Percentiles rank a stretch among this genome's conserved stretches.
phyloP scores from a whole-genome alignment of 2,888 invertebrate genomes.

The Dimorphilus gyrociliatus region DNA sequence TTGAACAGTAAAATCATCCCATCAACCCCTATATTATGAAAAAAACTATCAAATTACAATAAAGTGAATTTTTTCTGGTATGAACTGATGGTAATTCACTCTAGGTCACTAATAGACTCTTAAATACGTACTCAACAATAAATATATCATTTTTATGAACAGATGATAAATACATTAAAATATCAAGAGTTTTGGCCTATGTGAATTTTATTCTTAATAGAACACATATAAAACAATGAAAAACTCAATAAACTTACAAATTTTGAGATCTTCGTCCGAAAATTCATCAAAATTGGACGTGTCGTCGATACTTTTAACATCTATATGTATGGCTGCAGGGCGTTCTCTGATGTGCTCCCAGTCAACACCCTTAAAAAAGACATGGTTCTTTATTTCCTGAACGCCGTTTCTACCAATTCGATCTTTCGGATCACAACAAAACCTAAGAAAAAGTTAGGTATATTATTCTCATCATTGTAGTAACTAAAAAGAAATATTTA shows the following conservation, averaged over 20 bases:
- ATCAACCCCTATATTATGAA: no score
- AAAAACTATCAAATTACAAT: no score
- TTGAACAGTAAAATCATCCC: no score
- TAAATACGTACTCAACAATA: no score
- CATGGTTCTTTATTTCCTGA: slow-evolving; percentile 73
- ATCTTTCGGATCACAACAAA: slow-evolving; percentile 90
- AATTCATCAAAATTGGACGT: slow-evolving; percentile 99
- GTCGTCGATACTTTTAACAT: slow-evolving; percentile 95
- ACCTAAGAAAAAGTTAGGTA: slow-evolving; percentile 42
- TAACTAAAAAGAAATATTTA: slow-evolving; percentile 12
- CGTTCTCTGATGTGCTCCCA: slow-evolving; percentile 95
- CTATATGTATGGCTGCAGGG: slow-evolving; percentile 91
- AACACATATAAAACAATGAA: background rate
- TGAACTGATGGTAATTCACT: no score
- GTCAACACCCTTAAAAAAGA: slow-evolving; percentile 83
- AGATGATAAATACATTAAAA: no score
- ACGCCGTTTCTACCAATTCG: slow-evolving; percentile 71
- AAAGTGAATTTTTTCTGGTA: no score
- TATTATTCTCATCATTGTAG: background rate
- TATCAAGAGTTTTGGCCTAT: no score
- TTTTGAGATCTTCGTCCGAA: slow-evolving; percentile 94
- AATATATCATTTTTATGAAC: no score
- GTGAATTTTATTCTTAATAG: no score
- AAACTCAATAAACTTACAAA: slow-evolving; percentile 44
- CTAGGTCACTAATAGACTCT: no score